These are phyloP conservation scores for Idaea straminata DNA, from an alignment of 2,888 invertebrate species.

Conservation along the genomic window DNA sequence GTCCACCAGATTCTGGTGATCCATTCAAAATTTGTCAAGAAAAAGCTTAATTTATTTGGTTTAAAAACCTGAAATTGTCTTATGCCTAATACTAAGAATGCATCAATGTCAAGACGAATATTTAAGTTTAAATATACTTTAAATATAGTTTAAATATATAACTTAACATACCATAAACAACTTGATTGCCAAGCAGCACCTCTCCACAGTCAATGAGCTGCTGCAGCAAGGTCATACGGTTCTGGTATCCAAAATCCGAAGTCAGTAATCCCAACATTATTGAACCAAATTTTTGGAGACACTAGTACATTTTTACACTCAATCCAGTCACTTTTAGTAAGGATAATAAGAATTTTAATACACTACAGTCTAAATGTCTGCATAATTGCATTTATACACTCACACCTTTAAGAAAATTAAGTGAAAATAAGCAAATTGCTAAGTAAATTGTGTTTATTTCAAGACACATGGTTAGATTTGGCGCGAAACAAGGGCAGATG, in stretches of 20 bases:
- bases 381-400: background rate
- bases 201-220: constrained; percentile 73
- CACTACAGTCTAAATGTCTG: background rate
- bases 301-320: background rate
- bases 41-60: no score
- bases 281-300: background rate
- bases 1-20: no score
- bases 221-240: constrained; percentile 62
- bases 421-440: background rate
- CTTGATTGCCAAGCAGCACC: constrained; percentile 56
- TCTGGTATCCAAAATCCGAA: constrained; percentile 68
- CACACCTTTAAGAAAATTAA: background rate
- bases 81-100: no score
- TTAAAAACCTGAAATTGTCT: no score
- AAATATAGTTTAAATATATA: background rate
- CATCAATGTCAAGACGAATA: no score
- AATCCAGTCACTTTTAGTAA: background rate
- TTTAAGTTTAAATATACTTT: background rate
- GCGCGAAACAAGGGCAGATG: constrained; percentile 70
- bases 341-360: background rate
- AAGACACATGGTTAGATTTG: constrained; percentile 48
- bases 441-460: constrained; percentile 18
- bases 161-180: constrained; percentile 52
- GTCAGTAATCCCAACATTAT: constrained; percentile 69
- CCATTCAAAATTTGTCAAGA: no score